A percentile compares a stretch with the other conserved stretches of the same genome.
Evolutionary conservation across 2,888 invertebrate species (phyloP).

Genomic region (Hipparchia semele): DNA sequence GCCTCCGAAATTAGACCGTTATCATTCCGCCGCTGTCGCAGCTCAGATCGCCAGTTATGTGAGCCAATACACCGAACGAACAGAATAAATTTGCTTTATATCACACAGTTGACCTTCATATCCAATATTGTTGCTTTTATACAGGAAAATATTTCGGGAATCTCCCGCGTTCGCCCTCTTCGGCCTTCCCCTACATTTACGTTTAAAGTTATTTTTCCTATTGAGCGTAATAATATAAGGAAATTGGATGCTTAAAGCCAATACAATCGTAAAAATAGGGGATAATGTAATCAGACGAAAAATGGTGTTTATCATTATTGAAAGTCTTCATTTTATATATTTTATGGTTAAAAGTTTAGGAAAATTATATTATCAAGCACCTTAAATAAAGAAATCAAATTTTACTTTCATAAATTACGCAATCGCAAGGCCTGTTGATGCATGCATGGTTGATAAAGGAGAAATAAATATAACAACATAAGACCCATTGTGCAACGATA

Average conservation of each 20-base stretch:
- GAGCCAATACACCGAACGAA: slow-evolving; percentile 78
- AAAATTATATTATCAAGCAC: not conserved
- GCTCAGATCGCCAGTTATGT: slow-evolving; percentile 78
- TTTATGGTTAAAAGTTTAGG: not conserved
- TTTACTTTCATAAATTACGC: no score
- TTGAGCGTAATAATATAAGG: slow-evolving; percentile 54
- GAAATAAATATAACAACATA: no score
- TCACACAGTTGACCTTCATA: slow-evolving; percentile 78
- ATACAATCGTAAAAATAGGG: slow-evolving; percentile 37
- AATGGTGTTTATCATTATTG: slow-evolving; percentile 13
- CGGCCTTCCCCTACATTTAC: slow-evolving; percentile 50
- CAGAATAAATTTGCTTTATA: slow-evolving; percentile 82
- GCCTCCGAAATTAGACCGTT: slow-evolving; percentile 79
- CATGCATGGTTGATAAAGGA: no score
- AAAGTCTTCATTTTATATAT: not conserved
- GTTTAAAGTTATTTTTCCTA: slow-evolving; percentile 60
- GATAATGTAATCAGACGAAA: slow-evolving; percentile 25
- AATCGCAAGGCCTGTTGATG: no score
- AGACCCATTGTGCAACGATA: no score
- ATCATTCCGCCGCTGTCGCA: slow-evolving; percentile 79
- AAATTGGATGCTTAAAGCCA: slow-evolving; percentile 59
- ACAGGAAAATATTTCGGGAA: slow-evolving; percentile 69
- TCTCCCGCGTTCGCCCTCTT: slow-evolving; percentile 57
- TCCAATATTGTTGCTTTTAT: slow-evolving; percentile 75
- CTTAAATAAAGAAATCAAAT: no score